Evolutionary conservation across 2,797 vertebrate genomes (phyloP), one percentile per base, ranked within the genome.

Genomic region (Microtus obscurus): DNA sequence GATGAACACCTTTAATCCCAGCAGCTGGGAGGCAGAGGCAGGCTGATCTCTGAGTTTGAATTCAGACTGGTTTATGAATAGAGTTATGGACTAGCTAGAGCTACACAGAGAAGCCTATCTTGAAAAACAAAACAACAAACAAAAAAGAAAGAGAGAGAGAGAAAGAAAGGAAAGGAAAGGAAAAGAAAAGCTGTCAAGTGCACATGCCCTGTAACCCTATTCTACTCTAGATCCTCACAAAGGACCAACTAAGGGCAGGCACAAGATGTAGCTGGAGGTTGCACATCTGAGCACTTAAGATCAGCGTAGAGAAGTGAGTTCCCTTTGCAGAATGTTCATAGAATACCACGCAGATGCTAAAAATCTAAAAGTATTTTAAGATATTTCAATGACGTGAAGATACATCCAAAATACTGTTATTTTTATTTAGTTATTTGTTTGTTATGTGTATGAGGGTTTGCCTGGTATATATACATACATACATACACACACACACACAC

Each of bases 281-380:
- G 40, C 48, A 67, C 67, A 9, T 45, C 31, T 21, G 31, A 53
- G 11, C 43, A 34, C 10, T 14, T 27, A 5, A 23, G 4, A 48
- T 69, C 8, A 29, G 19, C 13, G 12, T 27, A 5, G 34, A 85
- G 12, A 5, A n/a, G 25, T 9, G 74, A 43, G 48, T 13, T 92
- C 69, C 82, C 34, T 31, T 82, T n/a, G 27, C 25, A 48, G 45
- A 63, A 63, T 2, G 56, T 56, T 81, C 76, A 37, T 19, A 48
- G 29, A 81, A 86, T 51, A n/a, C 4, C 29, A 61, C 0, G 5
- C 21, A 61, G 65, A 78, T 25, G 86, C 31, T 51, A 79, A 82
- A 81, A 78, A 65, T 40, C 74, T 69, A 40, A 93, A 93, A 79
- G n/a, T 65, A 19, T 48, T 71, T 78, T 59, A 91, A 43, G 67